Percentiles rank a stretch among this genome's conserved stretches.
These are phyloP conservation scores for Agelaius phoeniceus DNA, from an alignment of 2,113 vertebrate genomes.

Conservation along the genomic window DNA sequence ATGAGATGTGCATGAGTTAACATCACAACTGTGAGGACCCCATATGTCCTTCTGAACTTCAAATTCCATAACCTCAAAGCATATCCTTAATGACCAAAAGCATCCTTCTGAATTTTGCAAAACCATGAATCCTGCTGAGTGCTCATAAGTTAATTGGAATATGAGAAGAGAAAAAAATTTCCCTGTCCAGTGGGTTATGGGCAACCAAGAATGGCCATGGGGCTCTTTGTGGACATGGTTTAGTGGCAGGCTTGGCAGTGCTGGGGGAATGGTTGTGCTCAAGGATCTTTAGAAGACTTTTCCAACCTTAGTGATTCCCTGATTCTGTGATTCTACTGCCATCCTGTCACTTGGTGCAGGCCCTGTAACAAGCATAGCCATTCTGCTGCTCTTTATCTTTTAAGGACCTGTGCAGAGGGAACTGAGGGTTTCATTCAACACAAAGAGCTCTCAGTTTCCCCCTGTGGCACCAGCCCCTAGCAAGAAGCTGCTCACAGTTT, in stretches of 20 bases:
- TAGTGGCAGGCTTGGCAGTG: neutral
- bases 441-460: neutral
- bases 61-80: neutral
- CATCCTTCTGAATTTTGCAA: neutral
- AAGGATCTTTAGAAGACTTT: neutral
- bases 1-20: neutral
- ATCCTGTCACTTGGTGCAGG: neutral
- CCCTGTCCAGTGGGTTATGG: neutral
- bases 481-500: neutral
- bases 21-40: neutral
- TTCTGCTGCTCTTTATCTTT: neutral
- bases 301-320: neutral
- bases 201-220: neutral
- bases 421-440: neutral
- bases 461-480: neutral
- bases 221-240: accelerated
- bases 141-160: neutral
- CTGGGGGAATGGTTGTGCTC: neutral
- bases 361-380: neutral
- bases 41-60: neutral
- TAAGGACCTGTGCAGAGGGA: neutral
- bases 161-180: neutral
- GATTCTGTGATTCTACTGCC: neutral
- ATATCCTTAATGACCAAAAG: neutral
- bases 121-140: neutral